Base-by-base conservation (phyloP, 2,888 invertebrate species). In the Orchesellides sinensis region DNA sequence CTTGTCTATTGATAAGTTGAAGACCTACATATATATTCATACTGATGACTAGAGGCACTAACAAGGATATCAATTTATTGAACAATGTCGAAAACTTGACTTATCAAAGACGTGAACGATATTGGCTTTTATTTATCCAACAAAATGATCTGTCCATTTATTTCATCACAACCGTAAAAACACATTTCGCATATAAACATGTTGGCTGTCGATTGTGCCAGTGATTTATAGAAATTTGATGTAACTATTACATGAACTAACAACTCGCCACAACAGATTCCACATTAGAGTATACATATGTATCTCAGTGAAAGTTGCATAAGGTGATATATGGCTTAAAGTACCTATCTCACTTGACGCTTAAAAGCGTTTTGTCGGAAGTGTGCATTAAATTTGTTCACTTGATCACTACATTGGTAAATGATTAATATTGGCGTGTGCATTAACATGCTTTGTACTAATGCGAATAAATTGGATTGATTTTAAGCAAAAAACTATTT, bases 281-380 rank as follows among this genome's bases (percentile, higher is more conserved):
- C 75, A 47, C 68, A 77, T 77, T 68, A 66, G n/a, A n/a, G n/a
- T n/a, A n/a, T n/a, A n/a, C n/a, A n/a, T 65, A 19, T 27, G 10
- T 65, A 23, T n/a, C n/a, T n/a, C 27, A 77, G 77, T 68, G 77
- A 77, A 77, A 77, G 77, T 77, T 77, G 47, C 68, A 68, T 77
- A 77, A 77, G 47, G 27, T 40, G 10, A 2, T 40, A n/a, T 8
- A 14, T 10, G 2, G 2, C 40, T 14, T 40, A 10, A 14, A 8
- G 52, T 52, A 17, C 1, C 35, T 35, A 12, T 12, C 12, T 8
- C 35, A 35, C 35, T 35, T 35, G 35, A 35, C 35, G 35, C 35
- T 35, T 35, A 56, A 54, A 56, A 56, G n/a, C 23, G 56, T 27
- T 49, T 56, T 56, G 56, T 56, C 56, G 56, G 56, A 56, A 56